phyloP scores from a whole-genome alignment of 2,113 vertebrate genomes.

The Esox niger region DNA sequence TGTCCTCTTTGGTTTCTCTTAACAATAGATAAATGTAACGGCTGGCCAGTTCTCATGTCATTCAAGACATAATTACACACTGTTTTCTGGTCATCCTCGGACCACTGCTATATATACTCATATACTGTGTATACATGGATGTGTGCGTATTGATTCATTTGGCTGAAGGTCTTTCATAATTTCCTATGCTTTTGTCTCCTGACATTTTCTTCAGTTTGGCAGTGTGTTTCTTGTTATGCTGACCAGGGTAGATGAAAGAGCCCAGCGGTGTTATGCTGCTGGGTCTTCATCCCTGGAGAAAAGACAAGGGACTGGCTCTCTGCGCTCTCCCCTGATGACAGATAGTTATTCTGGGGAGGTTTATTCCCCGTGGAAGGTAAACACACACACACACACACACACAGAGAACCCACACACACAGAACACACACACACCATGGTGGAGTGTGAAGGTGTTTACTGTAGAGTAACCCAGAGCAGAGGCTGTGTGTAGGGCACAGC shows the following conservation, averaged over 20 bases:
- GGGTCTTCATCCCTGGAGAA: conserved; percentile 3
- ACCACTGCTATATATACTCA: conserved; percentile 34
- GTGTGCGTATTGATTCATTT: conserved; percentile 39
- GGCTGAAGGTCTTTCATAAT: conserved; percentile 14
- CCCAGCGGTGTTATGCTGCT: conserved; percentile 20
- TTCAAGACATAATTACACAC: conserved; percentile 46
- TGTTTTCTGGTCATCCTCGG: conserved; percentile 44
- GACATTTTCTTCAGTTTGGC: conserved; percentile 25
- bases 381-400: conserved; percentile 2
- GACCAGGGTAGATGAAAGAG: conserved; percentile 20
- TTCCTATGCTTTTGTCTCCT: conserved; percentile 33
- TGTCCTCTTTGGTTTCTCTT: conserved; percentile 41
- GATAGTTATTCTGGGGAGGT: conserved; percentile 15
- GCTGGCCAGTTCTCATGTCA: conserved; percentile 39
- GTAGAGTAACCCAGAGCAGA: conserved; percentile 7
- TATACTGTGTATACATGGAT: neutral
- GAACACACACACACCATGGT: neutral
- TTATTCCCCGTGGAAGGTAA: conserved; percentile 4
- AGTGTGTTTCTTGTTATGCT: conserved; percentile 15
- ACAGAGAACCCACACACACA: conserved; percentile 6
- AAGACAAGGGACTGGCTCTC: neutral
- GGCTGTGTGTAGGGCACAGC: conserved; percentile 14
- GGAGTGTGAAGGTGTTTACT: conserved; percentile 10
- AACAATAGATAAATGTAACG: conserved; percentile 58
- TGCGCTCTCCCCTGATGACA: conserved; percentile 18